Conservation (phyloP, 2,888 invertebrate genomes). For the Heliconius ismenius region DNA sequence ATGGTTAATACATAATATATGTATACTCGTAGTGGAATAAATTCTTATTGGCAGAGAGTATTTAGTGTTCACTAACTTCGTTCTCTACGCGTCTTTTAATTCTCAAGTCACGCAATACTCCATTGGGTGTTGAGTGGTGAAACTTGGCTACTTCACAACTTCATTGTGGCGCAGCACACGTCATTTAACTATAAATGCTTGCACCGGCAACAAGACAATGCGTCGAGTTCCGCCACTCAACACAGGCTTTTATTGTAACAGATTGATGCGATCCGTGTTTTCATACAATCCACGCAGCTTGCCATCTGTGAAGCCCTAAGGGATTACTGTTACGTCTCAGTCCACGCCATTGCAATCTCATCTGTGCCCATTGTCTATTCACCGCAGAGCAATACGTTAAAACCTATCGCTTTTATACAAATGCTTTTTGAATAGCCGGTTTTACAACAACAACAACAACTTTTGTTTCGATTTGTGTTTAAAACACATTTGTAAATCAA, state of each 20-base stretch:
- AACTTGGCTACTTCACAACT: no score
- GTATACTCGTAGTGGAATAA: no score
- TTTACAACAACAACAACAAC: not conserved
- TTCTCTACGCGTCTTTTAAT: no score
- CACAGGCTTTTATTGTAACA: not conserved
- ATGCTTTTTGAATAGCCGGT: not conserved
- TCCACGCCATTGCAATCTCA: constrained; percentile 25
- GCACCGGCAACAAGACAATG: no score
- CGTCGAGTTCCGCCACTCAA: no score
- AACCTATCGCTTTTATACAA: constrained; percentile 16
- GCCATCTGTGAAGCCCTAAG: constrained; percentile 11
- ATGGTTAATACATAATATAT: not conserved
- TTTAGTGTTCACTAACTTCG: no score
- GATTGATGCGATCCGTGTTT: not conserved
- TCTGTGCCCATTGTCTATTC: constrained; percentile 19
- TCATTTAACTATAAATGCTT: no score
- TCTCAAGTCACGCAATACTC: no score
- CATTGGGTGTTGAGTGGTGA: no score
- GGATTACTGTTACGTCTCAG: constrained; percentile 23
- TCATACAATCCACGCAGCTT: not conserved
- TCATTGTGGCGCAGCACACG: no score
- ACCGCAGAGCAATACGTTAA: constrained; percentile 20
- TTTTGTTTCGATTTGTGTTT: constrained; percentile 3
- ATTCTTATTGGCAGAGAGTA: no score
- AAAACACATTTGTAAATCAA: not conserved